phyloP scores from a whole-genome alignment of 2,113 vertebrate genomes.

The Baryphthengus martii region DNA sequence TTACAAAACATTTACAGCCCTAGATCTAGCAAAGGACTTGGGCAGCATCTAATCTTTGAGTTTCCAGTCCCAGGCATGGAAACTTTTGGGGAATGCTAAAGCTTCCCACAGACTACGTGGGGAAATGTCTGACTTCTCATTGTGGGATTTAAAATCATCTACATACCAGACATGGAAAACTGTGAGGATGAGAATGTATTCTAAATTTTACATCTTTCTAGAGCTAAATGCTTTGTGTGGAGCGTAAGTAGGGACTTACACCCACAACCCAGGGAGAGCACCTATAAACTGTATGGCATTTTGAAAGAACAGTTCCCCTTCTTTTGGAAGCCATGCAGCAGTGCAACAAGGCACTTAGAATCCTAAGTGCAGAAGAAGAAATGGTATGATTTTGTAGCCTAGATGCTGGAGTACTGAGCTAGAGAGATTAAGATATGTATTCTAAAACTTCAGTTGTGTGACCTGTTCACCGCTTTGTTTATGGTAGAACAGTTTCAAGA shows the following conservation, averaged over 20 bases:
- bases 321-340: neutral
- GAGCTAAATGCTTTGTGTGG: neutral
- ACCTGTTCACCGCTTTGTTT: neutral
- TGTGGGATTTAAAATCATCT: neutral
- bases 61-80: neutral
- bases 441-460: neutral
- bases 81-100: neutral
- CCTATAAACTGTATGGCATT: neutral
- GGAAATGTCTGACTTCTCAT: neutral
- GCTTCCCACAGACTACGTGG: neutral
- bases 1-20: neutral
- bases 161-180: neutral
- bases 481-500: neutral
- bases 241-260: neutral
- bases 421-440: neutral
- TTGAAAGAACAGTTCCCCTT: neutral
- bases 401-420: neutral
- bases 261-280: accelerated
- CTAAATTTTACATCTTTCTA: neutral
- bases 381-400: neutral
- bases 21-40: neutral
- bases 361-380: neutral
- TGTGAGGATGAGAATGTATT: neutral
- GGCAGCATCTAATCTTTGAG: neutral
- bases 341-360: neutral